Base-by-base conservation (phyloP, 1,140 invertebrate species). In the Drosophila orena region DNA sequence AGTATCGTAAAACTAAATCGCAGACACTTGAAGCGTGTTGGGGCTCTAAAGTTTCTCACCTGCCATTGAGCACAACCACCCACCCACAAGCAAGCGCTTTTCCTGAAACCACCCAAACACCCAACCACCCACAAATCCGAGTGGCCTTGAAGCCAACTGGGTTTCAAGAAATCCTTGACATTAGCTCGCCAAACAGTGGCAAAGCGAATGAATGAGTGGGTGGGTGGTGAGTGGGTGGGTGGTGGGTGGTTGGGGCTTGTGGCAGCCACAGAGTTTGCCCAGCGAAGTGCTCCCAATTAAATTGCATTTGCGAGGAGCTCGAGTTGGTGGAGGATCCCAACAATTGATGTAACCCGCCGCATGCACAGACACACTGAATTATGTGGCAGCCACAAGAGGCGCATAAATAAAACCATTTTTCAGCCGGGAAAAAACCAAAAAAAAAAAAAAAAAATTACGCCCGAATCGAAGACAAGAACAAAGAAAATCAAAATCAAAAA, bases 381-480 rank as follows among this genome's bases (percentile, higher is more conserved):
- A 89, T 89, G 84, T 69, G 62, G 52, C 77, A 80, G 74, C 84
- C 84, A 72, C 84, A 89, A 89, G 84, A 79, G 84, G 77, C 69
- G 84, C 84, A 89, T 89, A 89, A 89, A 89, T 89, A 89, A 88
- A 88, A 89, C 74, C 76, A 81, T 73, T 86, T 65, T 74, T 44
- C 59, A 71, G 52, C 20, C 56, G 60, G 61, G 38, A 42, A 65
- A 58, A 43, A 46, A 62, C 27, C n/a, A n/a, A n/a, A n/a, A n/a
- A n/a, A n/a, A n/a, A n/a, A n/a, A n/a, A n/a, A 6, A 54, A 60
- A 42, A 68, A 43, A 44, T 44, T 44, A 44, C 49, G 65, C 38
- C 61, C 58, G 20, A 59, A 53, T 74, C 61, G 59, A 71, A 79
- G 56, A 49, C 56, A 66, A 61, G 44, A 40, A 55, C 24, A 24